A percentile compares a stretch with the other conserved stretches of the same genome.
These are phyloP conservation scores for Drosophila hydei DNA, from an alignment of 1,140 invertebrate genomes.

Conservation along the genomic window DNA sequence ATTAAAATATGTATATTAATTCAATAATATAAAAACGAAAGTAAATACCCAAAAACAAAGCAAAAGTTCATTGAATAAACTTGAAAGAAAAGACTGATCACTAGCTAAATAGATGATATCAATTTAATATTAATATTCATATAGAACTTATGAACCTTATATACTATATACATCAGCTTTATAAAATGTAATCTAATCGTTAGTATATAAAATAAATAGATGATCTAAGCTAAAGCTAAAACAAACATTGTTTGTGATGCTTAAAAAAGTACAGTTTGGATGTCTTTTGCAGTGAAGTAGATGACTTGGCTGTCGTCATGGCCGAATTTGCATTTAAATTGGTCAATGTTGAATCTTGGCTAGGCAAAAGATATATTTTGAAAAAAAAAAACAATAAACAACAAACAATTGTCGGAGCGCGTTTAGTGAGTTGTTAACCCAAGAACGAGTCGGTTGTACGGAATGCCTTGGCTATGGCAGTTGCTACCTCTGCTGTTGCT, in stretches of 20 bases:
- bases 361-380: slow-evolving; percentile 58
- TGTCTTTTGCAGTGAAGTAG: too few species aligned
- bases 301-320: slow-evolving; percentile 1
- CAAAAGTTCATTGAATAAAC: too few species aligned
- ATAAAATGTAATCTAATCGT: slow-evolving; percentile 16
- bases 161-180: neutral
- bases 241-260: neutral
- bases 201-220: slow-evolving; percentile 31
- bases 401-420: slow-evolving; percentile 46
- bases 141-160: slow-evolving; percentile 2
- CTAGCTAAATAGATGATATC: too few species aligned
- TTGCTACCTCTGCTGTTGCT: slow-evolving; percentile 16
- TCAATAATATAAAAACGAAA: too few species aligned
- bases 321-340: slow-evolving; percentile 55
- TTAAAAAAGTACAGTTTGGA: slow-evolving; percentile 1
- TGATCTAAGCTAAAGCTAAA: slow-evolving; percentile 22
- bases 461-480: slow-evolving; percentile 57
- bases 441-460: slow-evolving; percentile 60
- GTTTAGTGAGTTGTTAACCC: slow-evolving; percentile 58
- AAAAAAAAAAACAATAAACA: slow-evolving; percentile 33
- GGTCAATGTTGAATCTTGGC: slow-evolving; percentile 76
- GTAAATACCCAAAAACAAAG: neutral
- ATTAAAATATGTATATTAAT: too few species aligned
- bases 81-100: too few species aligned
- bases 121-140: neutral